These are phyloP conservation scores for Diadegma fenestrale DNA, from an alignment of 2,888 invertebrate species.

Conservation along the genomic window DNA sequence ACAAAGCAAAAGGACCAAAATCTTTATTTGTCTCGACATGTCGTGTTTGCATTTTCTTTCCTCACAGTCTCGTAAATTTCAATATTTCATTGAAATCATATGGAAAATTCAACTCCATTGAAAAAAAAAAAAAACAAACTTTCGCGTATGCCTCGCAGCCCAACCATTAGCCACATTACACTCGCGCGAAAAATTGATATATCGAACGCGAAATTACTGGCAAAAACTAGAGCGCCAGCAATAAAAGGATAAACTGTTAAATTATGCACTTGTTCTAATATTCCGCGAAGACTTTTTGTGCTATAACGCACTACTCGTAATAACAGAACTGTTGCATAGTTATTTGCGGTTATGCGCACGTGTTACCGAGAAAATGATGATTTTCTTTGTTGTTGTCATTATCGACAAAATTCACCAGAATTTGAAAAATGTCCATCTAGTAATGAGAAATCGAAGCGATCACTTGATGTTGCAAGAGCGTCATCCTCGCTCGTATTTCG, in stretches of 20 bases:
- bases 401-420: too few relatives aligned
- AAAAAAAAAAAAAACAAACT: background rate
- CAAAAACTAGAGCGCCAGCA: background rate
- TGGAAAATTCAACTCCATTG: too few relatives aligned
- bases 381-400: background rate
- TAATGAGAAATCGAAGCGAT: too few relatives aligned
- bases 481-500: too few relatives aligned
- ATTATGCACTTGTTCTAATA: background rate
- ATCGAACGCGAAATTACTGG: conserved; percentile 2
- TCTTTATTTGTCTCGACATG: background rate
- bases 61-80: background rate
- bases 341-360: background rate
- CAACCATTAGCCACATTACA: background rate
- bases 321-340: background rate
- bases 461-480: too few relatives aligned
- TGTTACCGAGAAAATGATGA: conserved; percentile 2
- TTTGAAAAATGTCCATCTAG: too few relatives aligned
- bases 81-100: background rate
- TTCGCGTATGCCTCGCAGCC: background rate
- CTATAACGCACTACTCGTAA: background rate
- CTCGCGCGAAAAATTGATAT: background rate
- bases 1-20: background rate
- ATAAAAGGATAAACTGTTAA: background rate
- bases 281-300: background rate
- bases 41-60: background rate